A percentile compares a stretch with the other conserved stretches of the same genome.
Evolutionary conservation across 2,888 invertebrate genomes (phyloP).

Genomic region (Diloba caeruleocephala): DNA sequence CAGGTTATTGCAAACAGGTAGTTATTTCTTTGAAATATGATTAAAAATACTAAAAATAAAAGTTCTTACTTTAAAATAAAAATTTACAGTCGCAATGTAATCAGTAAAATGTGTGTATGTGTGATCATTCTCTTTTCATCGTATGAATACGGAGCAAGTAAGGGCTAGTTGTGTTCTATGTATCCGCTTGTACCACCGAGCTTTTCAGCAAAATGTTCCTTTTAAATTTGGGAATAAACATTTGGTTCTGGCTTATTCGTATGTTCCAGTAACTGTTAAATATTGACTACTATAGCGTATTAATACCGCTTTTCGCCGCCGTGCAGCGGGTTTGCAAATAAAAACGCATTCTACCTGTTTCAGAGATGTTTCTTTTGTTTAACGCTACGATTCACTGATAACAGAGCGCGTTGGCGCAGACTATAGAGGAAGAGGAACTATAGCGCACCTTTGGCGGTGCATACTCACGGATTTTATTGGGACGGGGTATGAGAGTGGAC

Average conservation of each 20-base stretch:
- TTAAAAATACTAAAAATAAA: no score
- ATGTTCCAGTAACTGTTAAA: constrained; percentile 20
- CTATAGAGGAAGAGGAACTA: no score
- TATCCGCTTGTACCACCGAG: constrained; percentile 21
- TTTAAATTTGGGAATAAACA: constrained; percentile 9
- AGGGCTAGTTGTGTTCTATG: constrained; percentile 11
- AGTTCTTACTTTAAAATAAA: neutral
- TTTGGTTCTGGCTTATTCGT: constrained; percentile 11
- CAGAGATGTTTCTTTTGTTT: no score
- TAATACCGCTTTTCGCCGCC: constrained; percentile 11
- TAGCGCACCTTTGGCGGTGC: no score
- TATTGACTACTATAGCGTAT: constrained; percentile 24
- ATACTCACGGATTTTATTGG: no score
- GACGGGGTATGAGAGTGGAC: no score
- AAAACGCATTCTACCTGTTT: constrained; percentile 2
- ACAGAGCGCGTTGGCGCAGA: no score
- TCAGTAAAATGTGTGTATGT: neutral
- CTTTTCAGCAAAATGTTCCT: constrained; percentile 29
- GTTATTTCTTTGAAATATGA: no score
- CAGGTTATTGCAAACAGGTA: no score
- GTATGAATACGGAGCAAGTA: constrained; percentile 12
- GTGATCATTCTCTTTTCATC: constrained; percentile 7
- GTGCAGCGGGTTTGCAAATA: constrained; percentile 1
- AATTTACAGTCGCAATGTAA: constrained; percentile 11
- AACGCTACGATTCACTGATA: no score